These are phyloP conservation scores for Actenoides lindsayi DNA, from an alignment of 2,113 vertebrate species.

Conservation along the genomic window DNA sequence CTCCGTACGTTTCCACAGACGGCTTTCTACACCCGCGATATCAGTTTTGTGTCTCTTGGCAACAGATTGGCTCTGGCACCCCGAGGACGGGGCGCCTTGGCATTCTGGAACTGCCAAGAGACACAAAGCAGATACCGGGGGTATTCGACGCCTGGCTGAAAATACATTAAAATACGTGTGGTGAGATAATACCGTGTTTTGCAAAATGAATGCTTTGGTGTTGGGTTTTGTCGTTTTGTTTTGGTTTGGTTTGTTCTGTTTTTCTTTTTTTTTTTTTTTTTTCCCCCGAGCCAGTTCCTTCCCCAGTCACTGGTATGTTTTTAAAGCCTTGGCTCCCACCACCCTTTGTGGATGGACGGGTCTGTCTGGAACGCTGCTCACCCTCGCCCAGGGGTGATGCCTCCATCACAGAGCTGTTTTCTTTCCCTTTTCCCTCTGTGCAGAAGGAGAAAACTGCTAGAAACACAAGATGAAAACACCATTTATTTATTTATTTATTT, in stretches of 20 bases:
- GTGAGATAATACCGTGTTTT: background rate
- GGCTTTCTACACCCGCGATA: constrained; percentile 6
- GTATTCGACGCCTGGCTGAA: background rate
- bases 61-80: constrained; percentile 64
- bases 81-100: constrained; percentile 27
- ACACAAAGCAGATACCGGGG: background rate
- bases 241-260: too few species aligned
- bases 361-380: background rate
- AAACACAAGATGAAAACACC: background rate
- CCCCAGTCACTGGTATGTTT: background rate
- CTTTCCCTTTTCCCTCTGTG: background rate
- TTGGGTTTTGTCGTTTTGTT: background rate
- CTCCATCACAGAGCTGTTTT: background rate
- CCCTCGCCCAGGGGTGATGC: background rate
- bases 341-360: background rate
- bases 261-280: background rate
- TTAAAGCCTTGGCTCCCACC: background rate
- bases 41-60: constrained; percentile 70
- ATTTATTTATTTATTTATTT: background rate
- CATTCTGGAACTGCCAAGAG: constrained; percentile 41
- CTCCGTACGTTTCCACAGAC: background rate
- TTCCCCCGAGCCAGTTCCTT: background rate
- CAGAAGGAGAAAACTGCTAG: background rate
- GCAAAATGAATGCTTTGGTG: background rate
- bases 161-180: background rate